phyloP scores from a whole-genome alignment of 2,113 vertebrate species.

The Baryphthengus martii region DNA sequence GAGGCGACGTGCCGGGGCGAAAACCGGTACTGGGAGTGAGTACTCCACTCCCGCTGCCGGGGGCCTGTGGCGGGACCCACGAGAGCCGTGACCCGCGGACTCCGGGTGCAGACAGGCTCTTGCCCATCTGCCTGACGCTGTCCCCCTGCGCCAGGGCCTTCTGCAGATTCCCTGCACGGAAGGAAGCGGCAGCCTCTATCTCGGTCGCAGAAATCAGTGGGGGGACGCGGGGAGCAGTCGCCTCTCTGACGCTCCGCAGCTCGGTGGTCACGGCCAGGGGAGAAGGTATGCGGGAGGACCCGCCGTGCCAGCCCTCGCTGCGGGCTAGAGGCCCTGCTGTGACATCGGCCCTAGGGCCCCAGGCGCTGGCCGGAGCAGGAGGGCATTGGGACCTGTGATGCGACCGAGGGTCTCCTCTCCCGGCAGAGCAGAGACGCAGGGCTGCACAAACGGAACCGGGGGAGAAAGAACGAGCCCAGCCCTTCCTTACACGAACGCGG shows the following conservation, averaged over 20 bases:
- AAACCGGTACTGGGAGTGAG: background rate
- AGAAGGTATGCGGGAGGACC: background rate
- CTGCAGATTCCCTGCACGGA: background rate
- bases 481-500: background rate
- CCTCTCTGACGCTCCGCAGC: background rate
- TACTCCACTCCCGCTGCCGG: background rate
- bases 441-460: background rate
- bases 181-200: background rate
- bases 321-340: too few species aligned
- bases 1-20: background rate
- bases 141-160: background rate
- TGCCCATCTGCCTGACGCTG: background rate
- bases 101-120: background rate
- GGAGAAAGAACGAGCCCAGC: background rate
- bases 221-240: background rate
- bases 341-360: background rate
- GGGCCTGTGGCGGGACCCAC: background rate
- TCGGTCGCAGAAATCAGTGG: background rate
- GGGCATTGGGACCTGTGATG: fast-evolving
- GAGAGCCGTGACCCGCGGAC: background rate
- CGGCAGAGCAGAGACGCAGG: fast-evolving
- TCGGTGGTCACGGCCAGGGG: background rate
- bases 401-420: background rate
- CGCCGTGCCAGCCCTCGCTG: too few species aligned
- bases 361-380: background rate